Evolutionary conservation across 2,797 vertebrate genomes (phyloP).

Genomic region (Taenioides sp.): DNA sequence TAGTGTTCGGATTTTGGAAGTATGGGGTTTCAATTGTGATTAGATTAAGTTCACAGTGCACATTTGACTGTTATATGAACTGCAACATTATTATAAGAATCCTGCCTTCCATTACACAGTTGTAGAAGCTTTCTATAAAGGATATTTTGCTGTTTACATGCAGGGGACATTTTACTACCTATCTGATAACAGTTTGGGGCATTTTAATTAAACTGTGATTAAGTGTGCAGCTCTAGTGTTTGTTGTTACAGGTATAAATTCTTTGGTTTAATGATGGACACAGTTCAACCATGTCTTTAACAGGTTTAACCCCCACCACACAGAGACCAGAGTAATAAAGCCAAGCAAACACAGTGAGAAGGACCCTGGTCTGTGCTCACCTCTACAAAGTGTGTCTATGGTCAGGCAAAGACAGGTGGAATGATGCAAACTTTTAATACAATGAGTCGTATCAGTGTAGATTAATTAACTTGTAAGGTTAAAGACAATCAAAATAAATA

Average conservation of each 20-base stretch:
- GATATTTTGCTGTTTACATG: too few relatives aligned
- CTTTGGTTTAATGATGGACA: slow-evolving; percentile 38
- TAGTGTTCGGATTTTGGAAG: background rate
- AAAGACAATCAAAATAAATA: too few relatives aligned
- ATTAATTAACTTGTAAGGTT: too few relatives aligned
- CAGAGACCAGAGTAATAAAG: slow-evolving; percentile 35
- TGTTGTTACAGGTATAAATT: background rate
- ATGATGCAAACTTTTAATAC: slow-evolving; percentile 22
- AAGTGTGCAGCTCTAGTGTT: background rate
- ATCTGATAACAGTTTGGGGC: too few relatives aligned
- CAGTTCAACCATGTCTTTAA: slow-evolving; percentile 39
- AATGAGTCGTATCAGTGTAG: slow-evolving; percentile 1
- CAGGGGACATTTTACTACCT: too few relatives aligned
- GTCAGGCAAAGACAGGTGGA: slow-evolving; percentile 20
- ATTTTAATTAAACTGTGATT: too few relatives aligned
- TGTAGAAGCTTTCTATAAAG: too few relatives aligned
- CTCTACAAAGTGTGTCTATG: slow-evolving; percentile 32
- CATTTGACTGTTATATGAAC: too few relatives aligned
- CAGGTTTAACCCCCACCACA: slow-evolving; percentile 48
- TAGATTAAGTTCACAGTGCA: too few relatives aligned
- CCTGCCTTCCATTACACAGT: too few relatives aligned
- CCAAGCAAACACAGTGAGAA: background rate
- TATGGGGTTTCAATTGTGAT: too few relatives aligned
- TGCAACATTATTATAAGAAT: too few relatives aligned
- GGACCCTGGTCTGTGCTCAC: slow-evolving; percentile 38